Conservation (phyloP, 2,888 invertebrate species). For the Drosophila multiciliata region DNA sequence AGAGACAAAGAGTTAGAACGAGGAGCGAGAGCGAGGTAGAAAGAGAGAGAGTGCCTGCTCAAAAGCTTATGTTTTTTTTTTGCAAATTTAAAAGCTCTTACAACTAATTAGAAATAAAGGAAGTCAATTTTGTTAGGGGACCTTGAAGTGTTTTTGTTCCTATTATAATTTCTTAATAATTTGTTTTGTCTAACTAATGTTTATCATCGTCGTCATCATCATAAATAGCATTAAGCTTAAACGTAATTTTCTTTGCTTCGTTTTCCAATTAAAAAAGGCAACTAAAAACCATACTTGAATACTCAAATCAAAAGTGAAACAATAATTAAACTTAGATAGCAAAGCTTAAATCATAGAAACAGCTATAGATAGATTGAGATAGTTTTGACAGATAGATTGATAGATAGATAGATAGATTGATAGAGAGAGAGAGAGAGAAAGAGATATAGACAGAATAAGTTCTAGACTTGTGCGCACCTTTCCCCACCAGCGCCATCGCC, state of each 20-base stretch:
- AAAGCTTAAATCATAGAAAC: slow-evolving; percentile 53
- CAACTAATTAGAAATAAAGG: slow-evolving; percentile 41
- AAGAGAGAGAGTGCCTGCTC: slow-evolving; percentile 29
- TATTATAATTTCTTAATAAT: slow-evolving; percentile 14
- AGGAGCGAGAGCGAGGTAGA: slow-evolving; percentile 24
- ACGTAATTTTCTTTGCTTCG: slow-evolving; percentile 36
- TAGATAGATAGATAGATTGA: slow-evolving; percentile 19
- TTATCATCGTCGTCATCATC: slow-evolving; percentile 66
- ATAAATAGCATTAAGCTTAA: slow-evolving; percentile 24
- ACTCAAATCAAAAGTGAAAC: slow-evolving; percentile 50
- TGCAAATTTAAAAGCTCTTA: slow-evolving; percentile 68
- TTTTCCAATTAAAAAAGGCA: slow-evolving; percentile 45
- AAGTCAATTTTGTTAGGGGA: slow-evolving; percentile 19
- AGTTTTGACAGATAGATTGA: slow-evolving; percentile 33
- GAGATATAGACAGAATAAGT: slow-evolving; percentile 52
- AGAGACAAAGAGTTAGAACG: slow-evolving; percentile 15
- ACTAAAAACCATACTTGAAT: slow-evolving; percentile 58
- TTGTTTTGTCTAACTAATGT: slow-evolving; percentile 65
- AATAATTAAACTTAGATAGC: slow-evolving; percentile 44
- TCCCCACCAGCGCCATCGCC: slow-evolving; percentile 89
- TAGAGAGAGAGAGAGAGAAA: slow-evolving; percentile 40
- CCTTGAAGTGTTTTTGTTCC: slow-evolving; percentile 10
- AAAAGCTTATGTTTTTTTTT: slow-evolving; percentile 15
- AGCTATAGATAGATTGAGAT: slow-evolving; percentile 33
- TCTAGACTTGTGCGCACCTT: slow-evolving; percentile 88